Conservation (phyloP, 1,140 invertebrate genomes). For the Ceratosolen fusciceps region DNA sequence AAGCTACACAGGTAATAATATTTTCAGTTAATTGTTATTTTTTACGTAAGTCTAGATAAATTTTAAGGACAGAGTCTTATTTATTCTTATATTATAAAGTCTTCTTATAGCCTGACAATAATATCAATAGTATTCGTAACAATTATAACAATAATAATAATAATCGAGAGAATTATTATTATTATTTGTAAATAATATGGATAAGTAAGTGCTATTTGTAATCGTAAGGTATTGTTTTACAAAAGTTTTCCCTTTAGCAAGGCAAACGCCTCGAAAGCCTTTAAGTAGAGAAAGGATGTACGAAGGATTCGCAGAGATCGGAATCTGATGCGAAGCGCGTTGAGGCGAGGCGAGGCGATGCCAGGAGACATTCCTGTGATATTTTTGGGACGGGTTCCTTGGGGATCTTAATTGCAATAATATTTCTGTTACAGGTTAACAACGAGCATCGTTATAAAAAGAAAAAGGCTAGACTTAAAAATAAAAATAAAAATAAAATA, state of each 20-base stretch:
- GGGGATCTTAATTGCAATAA: constrained; percentile 42
- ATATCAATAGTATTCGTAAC: neutral
- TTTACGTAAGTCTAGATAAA: neutral
- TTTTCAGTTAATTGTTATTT: neutral
- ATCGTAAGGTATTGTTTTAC: constrained; percentile 12
- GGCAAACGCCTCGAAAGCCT: neutral
- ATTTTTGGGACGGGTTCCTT: neutral
- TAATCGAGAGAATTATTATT: neutral
- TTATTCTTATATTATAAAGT: neutral
- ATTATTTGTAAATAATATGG: neutral
- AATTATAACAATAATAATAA: neutral
- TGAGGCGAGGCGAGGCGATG: constrained; percentile 17
- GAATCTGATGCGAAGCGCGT: too few species aligned
- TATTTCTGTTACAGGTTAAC: constrained; percentile 69
- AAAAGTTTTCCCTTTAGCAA: constrained; percentile 24
- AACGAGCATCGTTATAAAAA: constrained; percentile 52
- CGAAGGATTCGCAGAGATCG: too few species aligned
- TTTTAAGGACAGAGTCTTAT: neutral
- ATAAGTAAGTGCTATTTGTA: constrained; percentile 19
- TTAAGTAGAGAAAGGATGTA: too few species aligned
- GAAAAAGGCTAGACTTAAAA: constrained; percentile 47
- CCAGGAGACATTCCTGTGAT: constrained; percentile 6
- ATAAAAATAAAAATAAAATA: constrained; percentile 46
- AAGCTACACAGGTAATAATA: constrained; percentile 15
- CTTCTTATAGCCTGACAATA: neutral